Conservation (phyloP, 2,888 invertebrate genomes). For the Steinernema hermaphroditum region DNA sequence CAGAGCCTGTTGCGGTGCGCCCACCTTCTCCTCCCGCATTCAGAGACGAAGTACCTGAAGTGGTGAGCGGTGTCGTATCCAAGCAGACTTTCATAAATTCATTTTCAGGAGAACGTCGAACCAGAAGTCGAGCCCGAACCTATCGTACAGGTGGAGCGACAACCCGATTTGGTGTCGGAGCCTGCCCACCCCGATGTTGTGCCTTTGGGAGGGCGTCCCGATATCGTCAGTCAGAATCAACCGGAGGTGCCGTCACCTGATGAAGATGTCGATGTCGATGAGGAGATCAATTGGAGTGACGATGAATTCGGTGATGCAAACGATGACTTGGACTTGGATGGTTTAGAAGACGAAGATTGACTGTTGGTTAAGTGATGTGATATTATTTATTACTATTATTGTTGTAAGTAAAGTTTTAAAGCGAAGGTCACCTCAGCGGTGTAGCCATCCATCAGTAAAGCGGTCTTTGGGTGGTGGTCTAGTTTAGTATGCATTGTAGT, state of each 20-base stretch:
- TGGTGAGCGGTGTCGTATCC: neutral
- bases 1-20: neutral
- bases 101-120: neutral
- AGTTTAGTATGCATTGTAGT: no score
- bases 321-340: constrained; percentile 59
- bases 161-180: constrained; percentile 34
- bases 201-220: constrained; percentile 40
- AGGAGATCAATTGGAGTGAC: constrained; percentile 49
- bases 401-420: neutral
- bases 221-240: constrained; percentile 35
- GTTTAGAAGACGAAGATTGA: constrained; percentile 58
- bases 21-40: constrained; percentile 15
- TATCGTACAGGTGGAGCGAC: neutral
- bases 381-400: neutral
- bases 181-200: constrained; percentile 43
- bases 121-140: neutral
- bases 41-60: constrained; percentile 18
- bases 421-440: no score
- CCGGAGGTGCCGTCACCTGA: constrained; percentile 32
- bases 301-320: constrained; percentile 56
- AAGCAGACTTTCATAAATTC: neutral
- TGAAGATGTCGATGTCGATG: constrained; percentile 46
- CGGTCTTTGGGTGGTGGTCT: no score
- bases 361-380: constrained; percentile 46
- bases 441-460: no score